A percentile compares a stretch with the other conserved stretches of the same genome.
These are phyloP conservation scores for Vombatus ursinus DNA, from an alignment of 2,113 vertebrate species.

Conservation along the genomic window DNA sequence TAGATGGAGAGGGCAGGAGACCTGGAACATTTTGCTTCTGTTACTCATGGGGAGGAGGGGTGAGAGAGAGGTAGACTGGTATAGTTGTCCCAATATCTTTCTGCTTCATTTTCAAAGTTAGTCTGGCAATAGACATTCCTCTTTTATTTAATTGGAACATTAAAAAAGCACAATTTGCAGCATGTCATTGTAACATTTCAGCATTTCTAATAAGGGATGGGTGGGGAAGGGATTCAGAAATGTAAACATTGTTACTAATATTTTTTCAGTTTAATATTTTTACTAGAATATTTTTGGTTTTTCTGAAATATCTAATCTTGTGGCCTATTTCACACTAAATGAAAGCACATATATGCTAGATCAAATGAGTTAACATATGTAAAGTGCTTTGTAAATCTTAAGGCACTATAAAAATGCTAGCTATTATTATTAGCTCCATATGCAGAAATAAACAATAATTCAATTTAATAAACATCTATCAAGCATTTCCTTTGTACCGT, in stretches of 20 bases:
- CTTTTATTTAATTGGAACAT: background rate
- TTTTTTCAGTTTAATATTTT: too few relatives aligned
- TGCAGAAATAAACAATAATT: background rate
- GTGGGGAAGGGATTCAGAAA: background rate
- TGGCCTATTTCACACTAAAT: background rate
- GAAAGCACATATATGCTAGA: background rate
- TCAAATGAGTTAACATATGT: background rate
- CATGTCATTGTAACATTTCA: background rate
- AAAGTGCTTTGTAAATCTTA: background rate
- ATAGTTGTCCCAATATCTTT: rapidly evolving
- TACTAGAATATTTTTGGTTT: background rate
- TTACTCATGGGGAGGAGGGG: background rate
- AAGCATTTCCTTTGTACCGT: background rate
- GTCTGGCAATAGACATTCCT: background rate
- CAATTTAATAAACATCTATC: background rate
- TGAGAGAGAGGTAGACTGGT: background rate
- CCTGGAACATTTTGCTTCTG: background rate
- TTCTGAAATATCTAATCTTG: rapidly evolving
- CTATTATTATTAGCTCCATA: background rate
- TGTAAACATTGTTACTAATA: rapidly evolving
- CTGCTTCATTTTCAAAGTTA: background rate
- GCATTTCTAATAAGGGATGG: background rate
- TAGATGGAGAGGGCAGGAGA: background rate
- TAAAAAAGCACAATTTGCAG: background rate
- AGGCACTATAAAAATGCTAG: background rate